These are phyloP conservation scores for Aselliscus stoliczkanus DNA, from an alignment of 2,797 vertebrate genomes.

Conservation along the genomic window DNA sequence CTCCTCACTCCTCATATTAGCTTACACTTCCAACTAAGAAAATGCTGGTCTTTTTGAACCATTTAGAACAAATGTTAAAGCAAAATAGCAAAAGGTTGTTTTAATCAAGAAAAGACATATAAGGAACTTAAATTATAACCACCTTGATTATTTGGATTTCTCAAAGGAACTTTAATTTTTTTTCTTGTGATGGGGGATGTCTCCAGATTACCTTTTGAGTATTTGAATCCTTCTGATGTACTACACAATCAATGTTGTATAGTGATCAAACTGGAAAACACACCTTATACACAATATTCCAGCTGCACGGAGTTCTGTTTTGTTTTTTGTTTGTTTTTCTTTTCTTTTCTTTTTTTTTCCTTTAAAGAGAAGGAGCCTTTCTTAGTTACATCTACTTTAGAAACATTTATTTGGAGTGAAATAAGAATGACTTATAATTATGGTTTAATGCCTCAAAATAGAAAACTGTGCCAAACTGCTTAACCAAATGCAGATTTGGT, in stretches of 20 bases:
- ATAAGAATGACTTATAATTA: conserved; percentile 32
- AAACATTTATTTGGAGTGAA: conserved; percentile 42
- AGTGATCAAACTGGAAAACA: neutral
- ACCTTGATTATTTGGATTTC: neutral
- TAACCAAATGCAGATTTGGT: conserved; percentile 47
- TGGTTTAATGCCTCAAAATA: conserved; percentile 45
- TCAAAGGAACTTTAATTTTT: neutral
- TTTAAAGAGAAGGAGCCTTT: neutral
- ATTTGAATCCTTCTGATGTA: neutral
- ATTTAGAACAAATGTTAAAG: conserved; percentile 15
- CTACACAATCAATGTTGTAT: neutral
- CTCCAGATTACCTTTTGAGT: neutral
- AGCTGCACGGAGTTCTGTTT: neutral
- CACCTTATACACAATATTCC: neutral
- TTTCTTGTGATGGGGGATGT: neutral
- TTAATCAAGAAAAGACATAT: neutral
- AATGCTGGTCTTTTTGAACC: neutral
- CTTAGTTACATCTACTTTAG: neutral
- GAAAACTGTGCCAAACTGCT: conserved; percentile 34
- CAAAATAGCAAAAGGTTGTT: neutral
- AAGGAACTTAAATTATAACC: neutral
- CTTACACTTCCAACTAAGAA: conserved; percentile 13
- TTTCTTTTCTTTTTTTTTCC: neutral
- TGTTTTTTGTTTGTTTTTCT: neutral
- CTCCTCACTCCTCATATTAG: neutral